A percentile compares a stretch with the other conserved stretches of the same genome.
These are phyloP conservation scores for Lamellibrachia columna DNA, from an alignment of 2,888 invertebrate genomes.

Conservation along the genomic window DNA sequence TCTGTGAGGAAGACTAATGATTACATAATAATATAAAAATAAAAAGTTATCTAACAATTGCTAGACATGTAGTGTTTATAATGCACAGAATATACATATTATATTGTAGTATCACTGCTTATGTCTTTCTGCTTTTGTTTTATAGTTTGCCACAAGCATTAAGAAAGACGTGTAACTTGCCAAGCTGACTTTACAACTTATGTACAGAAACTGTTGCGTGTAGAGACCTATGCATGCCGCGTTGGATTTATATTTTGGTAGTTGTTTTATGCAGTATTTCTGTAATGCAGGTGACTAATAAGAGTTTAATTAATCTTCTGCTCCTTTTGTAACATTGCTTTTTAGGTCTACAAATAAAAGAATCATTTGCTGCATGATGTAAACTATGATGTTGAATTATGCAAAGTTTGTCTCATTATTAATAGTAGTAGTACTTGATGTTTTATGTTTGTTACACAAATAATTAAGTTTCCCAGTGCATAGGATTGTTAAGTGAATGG, in stretches of 20 bases:
- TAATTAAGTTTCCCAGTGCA: not conserved
- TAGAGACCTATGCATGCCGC: not conserved
- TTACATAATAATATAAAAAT: not conserved
- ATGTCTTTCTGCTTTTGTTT: not conserved
- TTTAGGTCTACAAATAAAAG: not conserved
- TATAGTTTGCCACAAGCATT: not conserved
- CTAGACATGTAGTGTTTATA: constrained; percentile 12
- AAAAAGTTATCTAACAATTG: not conserved
- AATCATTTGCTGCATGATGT: not conserved
- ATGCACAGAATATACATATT: constrained; percentile 10
- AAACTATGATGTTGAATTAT: not conserved
- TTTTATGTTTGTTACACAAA: not conserved
- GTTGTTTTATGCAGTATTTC: not conserved
- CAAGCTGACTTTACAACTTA: not conserved
- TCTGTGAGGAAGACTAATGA: not conserved
- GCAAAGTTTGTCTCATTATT: not conserved
- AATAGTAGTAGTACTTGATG: not conserved
- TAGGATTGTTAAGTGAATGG: not conserved
- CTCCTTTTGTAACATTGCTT: not conserved
- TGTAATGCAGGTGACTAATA: not conserved
- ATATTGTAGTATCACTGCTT: constrained; percentile 9
- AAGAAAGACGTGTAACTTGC: not conserved
- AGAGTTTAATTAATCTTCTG: not conserved
- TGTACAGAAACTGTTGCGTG: not conserved
- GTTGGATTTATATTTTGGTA: not conserved